Conservation (phyloP, 2,888 invertebrate species). For the Eupithecia pulchellata region DNA sequence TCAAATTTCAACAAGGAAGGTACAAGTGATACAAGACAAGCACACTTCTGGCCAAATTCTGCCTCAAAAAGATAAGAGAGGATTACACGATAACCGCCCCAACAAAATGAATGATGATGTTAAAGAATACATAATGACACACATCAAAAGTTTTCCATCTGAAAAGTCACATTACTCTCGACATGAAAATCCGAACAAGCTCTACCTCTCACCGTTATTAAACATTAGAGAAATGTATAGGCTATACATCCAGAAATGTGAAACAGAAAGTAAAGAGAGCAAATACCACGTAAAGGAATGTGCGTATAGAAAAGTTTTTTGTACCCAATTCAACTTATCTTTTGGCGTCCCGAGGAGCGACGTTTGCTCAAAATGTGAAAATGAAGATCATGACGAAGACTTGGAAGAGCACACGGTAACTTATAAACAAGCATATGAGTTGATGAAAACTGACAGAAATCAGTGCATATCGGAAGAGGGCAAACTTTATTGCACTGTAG, state of each 20-base stretch:
- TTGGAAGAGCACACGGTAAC: neutral
- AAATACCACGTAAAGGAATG: neutral
- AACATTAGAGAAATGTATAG: too few species aligned
- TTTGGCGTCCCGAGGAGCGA: neutral
- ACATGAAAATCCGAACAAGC: constrained; percentile 1
- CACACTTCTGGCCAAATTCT: too few species aligned
- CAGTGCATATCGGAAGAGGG: too few species aligned
- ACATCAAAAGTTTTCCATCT: neutral
- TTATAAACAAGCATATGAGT: neutral
- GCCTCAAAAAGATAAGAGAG: constrained; percentile 1
- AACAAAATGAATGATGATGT: neutral
- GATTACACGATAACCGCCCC: neutral
- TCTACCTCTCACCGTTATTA: too few species aligned
- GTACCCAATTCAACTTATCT: neutral
- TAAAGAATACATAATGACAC: constrained; percentile 1
- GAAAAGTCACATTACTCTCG: neutral
- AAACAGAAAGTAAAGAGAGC: neutral
- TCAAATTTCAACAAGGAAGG: too few species aligned
- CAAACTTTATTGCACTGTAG: too few species aligned
- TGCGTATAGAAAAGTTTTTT: neutral
- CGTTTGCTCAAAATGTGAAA: neutral
- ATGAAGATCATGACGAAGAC: neutral
- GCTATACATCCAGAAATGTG: neutral
- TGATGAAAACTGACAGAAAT: too few species aligned
- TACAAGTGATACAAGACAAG: too few species aligned